Percentiles rank a stretch among this genome's conserved stretches.
Evolutionary conservation across 1,140 invertebrate genomes (phyloP).

Genomic region (Bactericera cockerelli): DNA sequence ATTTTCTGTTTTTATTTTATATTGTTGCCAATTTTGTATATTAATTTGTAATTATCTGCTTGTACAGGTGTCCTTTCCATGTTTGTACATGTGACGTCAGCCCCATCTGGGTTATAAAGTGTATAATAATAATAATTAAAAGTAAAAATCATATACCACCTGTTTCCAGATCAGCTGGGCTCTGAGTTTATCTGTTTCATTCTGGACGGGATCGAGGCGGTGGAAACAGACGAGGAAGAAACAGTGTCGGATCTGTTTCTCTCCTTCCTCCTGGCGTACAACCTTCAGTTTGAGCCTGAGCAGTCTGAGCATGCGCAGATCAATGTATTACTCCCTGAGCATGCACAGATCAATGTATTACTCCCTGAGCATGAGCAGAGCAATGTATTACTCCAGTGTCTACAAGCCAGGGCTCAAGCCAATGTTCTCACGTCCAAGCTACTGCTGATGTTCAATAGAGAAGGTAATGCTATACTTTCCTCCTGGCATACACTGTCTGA

Average conservation of each 20-base stretch:
- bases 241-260: conserved; percentile 48
- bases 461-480: conserved; percentile 66
- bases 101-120: too few relatives aligned
- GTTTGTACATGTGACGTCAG: too few relatives aligned
- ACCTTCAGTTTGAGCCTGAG: conserved; percentile 58
- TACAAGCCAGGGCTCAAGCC: conserved; percentile 50
- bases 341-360: too few relatives aligned
- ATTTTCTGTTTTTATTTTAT: too few relatives aligned
- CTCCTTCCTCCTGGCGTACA: conserved; percentile 70
- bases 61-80: too few relatives aligned
- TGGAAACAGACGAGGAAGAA: conserved; percentile 58
- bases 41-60: too few relatives aligned
- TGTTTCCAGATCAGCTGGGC: conserved; percentile 63
- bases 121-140: too few relatives aligned
- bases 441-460: conserved; percentile 67
- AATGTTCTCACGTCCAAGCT: conserved; percentile 83
- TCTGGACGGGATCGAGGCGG: conserved; percentile 61
- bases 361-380: too few relatives aligned
- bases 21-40: too few relatives aligned
- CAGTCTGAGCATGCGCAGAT: conserved; percentile 36
- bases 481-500: too few relatives aligned
- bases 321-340: too few relatives aligned
- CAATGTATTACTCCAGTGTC: conserved; percentile 53
- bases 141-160: too few relatives aligned
- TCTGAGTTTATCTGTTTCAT: conserved; percentile 61